phyloP scores from a whole-genome alignment of 2,888 invertebrate species.

The Morpho deidamia region DNA sequence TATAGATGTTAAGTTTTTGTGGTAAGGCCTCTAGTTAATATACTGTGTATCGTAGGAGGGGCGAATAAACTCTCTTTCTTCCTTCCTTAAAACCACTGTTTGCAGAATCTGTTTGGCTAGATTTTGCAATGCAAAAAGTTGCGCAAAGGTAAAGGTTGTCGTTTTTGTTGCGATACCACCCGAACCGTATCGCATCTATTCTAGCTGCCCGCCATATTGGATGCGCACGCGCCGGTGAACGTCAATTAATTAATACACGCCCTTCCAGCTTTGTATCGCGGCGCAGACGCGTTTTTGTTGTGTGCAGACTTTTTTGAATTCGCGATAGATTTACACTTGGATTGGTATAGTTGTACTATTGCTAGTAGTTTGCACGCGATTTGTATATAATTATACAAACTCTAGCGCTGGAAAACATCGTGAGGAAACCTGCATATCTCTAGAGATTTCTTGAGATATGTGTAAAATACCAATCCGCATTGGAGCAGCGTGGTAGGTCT shows the following conservation, averaged over 20 bases:
- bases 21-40: too few species aligned
- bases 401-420: too few species aligned
- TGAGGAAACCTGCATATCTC: too few species aligned
- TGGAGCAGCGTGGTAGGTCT: too few species aligned
- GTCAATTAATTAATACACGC: conserved; percentile 58
- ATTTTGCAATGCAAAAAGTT: conserved; percentile 3
- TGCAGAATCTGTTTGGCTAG: background rate
- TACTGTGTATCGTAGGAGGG: too few species aligned
- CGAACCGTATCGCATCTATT: conserved; percentile 30
- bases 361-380: conserved; percentile 16
- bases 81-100: too few species aligned
- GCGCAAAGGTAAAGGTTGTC: conserved; percentile 16
- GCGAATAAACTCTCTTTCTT: too few species aligned
- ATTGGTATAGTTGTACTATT: conserved; percentile 9
- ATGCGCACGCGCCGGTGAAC: conserved; percentile 59
- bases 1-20: too few species aligned
- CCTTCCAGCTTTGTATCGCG: conserved; percentile 49
- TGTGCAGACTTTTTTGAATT: conserved; percentile 6
- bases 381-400: background rate
- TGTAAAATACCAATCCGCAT: too few species aligned
- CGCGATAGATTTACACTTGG: conserved; percentile 4
- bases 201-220: conserved; percentile 28
- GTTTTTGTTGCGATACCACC: conserved; percentile 16
- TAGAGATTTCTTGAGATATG: too few species aligned
- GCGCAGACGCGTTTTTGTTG: conserved; percentile 59